A percentile compares a stretch with the other conserved stretches of the same genome.
Evolutionary conservation across 2,113 vertebrate genomes (phyloP).

Genomic region (Oryzias javanicus): DNA sequence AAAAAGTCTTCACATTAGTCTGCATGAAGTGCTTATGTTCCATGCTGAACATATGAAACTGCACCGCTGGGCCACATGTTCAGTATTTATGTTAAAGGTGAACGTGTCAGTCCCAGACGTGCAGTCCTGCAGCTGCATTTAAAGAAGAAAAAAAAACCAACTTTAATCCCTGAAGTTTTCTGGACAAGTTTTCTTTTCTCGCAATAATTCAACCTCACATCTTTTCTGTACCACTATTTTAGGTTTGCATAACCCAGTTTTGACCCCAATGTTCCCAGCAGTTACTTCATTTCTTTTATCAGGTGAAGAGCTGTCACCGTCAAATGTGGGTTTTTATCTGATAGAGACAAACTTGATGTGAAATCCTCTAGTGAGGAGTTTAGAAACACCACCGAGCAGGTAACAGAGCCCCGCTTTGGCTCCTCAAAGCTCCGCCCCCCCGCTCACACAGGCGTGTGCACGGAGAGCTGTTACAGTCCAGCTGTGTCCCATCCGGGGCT

Average conservation of each 20-base stretch:
- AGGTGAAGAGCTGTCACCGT: slow-evolving; percentile 21
- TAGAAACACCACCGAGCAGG: slow-evolving; percentile 29
- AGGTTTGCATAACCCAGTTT: not conserved
- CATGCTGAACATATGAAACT: too few species aligned
- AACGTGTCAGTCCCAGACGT: not conserved
- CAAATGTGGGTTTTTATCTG: slow-evolving; percentile 51
- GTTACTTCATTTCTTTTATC: too few species aligned
- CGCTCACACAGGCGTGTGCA: slow-evolving; percentile 27
- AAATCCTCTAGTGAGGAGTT: slow-evolving; percentile 57
- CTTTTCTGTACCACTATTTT: not conserved
- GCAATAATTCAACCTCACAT: not conserved
- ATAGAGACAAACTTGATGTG: slow-evolving; percentile 55
- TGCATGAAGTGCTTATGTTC: not conserved
- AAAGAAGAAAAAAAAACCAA: not conserved
- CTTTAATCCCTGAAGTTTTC: not conserved
- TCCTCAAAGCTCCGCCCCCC: not conserved
- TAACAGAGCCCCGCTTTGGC: slow-evolving; percentile 47
- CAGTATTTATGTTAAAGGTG: not conserved
- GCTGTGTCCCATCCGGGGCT: slow-evolving; percentile 64
- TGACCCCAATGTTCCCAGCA: not conserved
- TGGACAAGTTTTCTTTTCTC: not conserved
- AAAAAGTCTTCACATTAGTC: too few species aligned
- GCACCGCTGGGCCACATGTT: not conserved
- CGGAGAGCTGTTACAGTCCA: slow-evolving; percentile 63
- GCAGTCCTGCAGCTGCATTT: not conserved